Base-by-base conservation (phyloP, 2,888 invertebrate species). In the Macaria liturata region DNA sequence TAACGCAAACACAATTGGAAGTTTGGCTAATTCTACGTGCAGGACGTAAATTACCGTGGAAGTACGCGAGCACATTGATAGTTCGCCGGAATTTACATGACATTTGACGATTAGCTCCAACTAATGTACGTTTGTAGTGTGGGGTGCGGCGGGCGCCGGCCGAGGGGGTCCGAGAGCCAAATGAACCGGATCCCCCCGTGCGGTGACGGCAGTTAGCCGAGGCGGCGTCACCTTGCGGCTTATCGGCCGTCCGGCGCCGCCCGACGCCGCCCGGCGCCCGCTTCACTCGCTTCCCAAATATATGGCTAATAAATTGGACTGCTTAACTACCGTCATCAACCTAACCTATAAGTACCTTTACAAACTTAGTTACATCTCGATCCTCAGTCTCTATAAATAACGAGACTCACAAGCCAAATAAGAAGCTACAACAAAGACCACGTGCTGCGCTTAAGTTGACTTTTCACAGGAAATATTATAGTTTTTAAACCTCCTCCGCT, bases 191-290 rank as follows among this genome's bases (percentile, higher is more conserved):
- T 62, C 64, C 71, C 72, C 69, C 69, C 64, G 61, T 75, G 78
- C 71, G 76, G 76, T 73, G 68, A 59, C 72, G 74, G 78, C 67
- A 76, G 81, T 81, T 78, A 78, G 78, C 71, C 71, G 75, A 66
- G 68, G 61, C 74, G 75, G 71, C 78, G 80, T 76, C 81, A 83
- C 82, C 83, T 83, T 82, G 84, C 75, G 82, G 84, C 82, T 84
- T 84, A 84, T 83, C 84, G 80, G 75, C 62, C 78, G 76, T 80
- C 80, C 83, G 83, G 79, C 72, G 20, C 20, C 20, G 20, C 20
- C 20, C 20, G 20, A 20, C 76, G 74, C 59, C 76, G 68, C 64
- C 70, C 71, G 64, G 69, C 70, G 71, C 67, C 72, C 69, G 51
- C 69, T 66, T 70, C 60, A 65, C 68, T 65, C 62, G 62, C 67